These are phyloP conservation scores for Neocrepidodera transversa DNA, from an alignment of 2,888 invertebrate genomes.

Conservation along the genomic window DNA sequence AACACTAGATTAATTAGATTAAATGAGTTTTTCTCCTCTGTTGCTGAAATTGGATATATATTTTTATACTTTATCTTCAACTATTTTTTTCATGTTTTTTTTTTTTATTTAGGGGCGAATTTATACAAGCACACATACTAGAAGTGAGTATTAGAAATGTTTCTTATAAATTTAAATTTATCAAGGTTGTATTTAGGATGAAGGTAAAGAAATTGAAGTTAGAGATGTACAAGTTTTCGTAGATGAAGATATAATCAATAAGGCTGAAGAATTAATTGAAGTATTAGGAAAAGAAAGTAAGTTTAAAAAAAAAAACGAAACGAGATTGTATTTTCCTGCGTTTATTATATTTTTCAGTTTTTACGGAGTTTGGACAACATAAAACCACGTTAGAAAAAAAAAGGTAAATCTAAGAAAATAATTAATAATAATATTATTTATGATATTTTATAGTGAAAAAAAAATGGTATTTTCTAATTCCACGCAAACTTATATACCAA, in stretches of 20 bases:
- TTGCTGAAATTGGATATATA: no score
- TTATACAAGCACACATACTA: conserved; percentile 18
- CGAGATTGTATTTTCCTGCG: background rate
- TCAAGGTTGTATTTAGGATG: conserved; percentile 38
- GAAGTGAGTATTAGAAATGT: conserved; percentile 17
- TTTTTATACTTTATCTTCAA: no score
- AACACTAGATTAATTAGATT: no score
- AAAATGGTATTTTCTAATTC: conserved; percentile 32
- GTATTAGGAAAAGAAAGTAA: conserved; percentile 28
- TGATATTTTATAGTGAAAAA: conserved; percentile 2
- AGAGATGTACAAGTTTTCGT: conserved; percentile 31
- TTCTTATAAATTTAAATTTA: background rate
- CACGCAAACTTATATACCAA: conserved; percentile 20
- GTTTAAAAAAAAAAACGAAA: background rate
- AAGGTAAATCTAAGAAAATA: conserved; percentile 1
- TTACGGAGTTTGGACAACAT: conserved; percentile 19
- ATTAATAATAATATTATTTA: background rate
- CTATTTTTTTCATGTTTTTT: no score
- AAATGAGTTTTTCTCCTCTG: no score
- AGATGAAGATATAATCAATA: conserved; percentile 31
- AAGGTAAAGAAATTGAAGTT: conserved; percentile 43
- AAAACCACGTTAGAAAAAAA: background rate
- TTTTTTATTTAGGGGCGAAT: conserved; percentile 44
- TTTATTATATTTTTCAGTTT: conserved; percentile 14
- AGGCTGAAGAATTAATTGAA: conserved; percentile 28